phyloP scores from a whole-genome alignment of 2,113 vertebrate genomes.

The Sigmodon hispidus region DNA sequence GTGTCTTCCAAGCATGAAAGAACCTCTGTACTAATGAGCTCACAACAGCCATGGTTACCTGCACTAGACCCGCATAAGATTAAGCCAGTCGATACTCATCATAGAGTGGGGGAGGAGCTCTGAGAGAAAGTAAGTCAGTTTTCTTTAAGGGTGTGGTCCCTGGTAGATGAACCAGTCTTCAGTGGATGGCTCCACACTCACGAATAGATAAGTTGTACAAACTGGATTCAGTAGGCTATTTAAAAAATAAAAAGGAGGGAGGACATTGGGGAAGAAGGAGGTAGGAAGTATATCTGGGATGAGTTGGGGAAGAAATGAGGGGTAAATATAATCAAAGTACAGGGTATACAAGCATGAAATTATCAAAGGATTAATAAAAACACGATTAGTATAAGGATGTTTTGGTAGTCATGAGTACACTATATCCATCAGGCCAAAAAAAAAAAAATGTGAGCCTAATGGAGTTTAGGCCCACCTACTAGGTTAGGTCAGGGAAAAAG shows the following conservation, averaged over 20 bases:
- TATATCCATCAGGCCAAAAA: not conserved
- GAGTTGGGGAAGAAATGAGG: not conserved
- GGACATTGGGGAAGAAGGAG: not conserved
- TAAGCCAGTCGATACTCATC: not conserved
- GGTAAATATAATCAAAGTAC: not conserved
- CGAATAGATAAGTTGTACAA: too few relatives aligned
- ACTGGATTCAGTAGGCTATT: not conserved
- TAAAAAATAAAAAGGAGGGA: not conserved
- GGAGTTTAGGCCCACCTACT: not conserved
- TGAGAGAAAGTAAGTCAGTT: not conserved
- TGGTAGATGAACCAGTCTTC: not conserved
- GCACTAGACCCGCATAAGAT: not conserved
- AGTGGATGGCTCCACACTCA: too few relatives aligned
- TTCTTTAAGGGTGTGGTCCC: not conserved
- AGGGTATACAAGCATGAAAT: not conserved
- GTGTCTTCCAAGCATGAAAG: not conserved
- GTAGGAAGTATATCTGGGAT: not conserved
- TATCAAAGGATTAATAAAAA: not conserved
- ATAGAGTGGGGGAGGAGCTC: not conserved
- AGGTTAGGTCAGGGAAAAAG: not conserved
- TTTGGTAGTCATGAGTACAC: not conserved
- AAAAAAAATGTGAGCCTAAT: not conserved
- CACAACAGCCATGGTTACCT: not conserved
- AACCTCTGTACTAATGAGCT: not conserved
- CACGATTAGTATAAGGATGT: not conserved